Evolutionary conservation across 2,113 vertebrate genomes (phyloP), one percentile per base, ranked within the genome.

Genomic region (Platysternon megacephalum): DNA sequence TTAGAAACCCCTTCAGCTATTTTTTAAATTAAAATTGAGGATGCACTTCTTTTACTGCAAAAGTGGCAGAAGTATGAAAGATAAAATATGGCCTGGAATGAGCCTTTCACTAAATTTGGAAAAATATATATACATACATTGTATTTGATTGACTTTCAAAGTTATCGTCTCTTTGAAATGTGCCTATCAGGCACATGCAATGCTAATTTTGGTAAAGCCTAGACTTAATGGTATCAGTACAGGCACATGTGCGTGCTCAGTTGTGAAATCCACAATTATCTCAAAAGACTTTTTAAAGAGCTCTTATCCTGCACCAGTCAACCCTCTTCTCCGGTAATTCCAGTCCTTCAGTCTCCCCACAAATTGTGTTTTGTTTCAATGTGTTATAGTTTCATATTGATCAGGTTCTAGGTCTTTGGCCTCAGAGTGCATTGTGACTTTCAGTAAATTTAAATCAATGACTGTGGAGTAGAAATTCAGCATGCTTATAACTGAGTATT

Each of bases 61-160:
- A 76, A 12, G 42, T 14, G 24, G 74, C 42, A 46, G 24, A 86
- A 91, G 89, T 2, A 44, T 2, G 1, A 65, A 91, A 51, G 39
- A 89, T 51, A 4, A 28, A 65, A 84, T 89, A 58, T 91, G 74
- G 35, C 24, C 58, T 22, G 5, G 24, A 61, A 82, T 11, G 8
- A 28, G 9, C 4, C 12, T 46, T 88, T 76, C 1, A 2, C 55
- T 68, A 76, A 48, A 55, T 42, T 42, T 89, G 11, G 87, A 82
- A 94, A 85, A 0, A 79, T 79, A 58, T 2, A 21, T 7, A 81
- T 28, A 11, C 55, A 56, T 58, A 65, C 19, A 19, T 21, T 0
- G 0, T 39, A 89, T 52, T 61, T 0, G 0, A 56, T 9, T 13
- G 16, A 49, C 39, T 72, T 84, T 86, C 55, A 93, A 44, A n/a